phyloP scores from a whole-genome alignment of 2,113 vertebrate genomes.

The Myxocyprinus asiaticus region DNA sequence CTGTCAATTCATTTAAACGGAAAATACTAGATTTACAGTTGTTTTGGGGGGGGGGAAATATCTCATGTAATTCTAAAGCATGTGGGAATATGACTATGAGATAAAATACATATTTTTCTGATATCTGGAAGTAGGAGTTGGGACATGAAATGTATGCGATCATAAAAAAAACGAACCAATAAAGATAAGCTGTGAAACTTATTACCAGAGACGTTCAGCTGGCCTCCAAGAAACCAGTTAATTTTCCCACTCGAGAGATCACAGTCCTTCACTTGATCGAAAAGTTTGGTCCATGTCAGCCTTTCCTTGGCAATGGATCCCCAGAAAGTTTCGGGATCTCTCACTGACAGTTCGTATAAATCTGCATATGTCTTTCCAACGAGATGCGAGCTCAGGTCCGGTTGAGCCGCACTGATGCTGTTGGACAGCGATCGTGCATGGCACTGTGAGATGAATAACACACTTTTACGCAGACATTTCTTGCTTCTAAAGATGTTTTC shows the following conservation, averaged over 20 bases:
- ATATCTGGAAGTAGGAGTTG: no score
- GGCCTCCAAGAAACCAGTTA: slow-evolving; percentile 86
- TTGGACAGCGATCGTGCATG: not conserved
- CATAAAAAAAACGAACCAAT: no score
- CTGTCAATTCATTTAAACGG: slow-evolving; percentile 65
- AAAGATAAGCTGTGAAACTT: not conserved
- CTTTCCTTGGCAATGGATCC: slow-evolving; percentile 73
- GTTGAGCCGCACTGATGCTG: not conserved
- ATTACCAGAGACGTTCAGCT: slow-evolving; percentile 85
- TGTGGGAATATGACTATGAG: no score
- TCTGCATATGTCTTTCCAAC: slow-evolving; percentile 64
- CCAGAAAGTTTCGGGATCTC: slow-evolving; percentile 83
- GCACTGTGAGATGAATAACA: not conserved
- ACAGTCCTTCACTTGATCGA: slow-evolving; percentile 77
- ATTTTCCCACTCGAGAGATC: slow-evolving; percentile 69
- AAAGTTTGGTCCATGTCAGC: slow-evolving; percentile 79
- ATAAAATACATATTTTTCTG: no score
- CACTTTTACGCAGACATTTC: not conserved
- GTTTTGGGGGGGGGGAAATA: no score
- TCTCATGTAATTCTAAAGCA: not conserved
- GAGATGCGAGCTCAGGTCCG: slow-evolving; percentile 25
- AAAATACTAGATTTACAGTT: no score
- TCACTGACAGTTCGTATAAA: slow-evolving; percentile 71
- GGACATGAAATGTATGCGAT: no score
- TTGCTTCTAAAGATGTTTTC: not conserved